Percentiles rank a stretch among this genome's conserved stretches.
These are phyloP conservation scores for Battus philenor DNA, from an alignment of 1,140 invertebrate genomes.

Conservation along the genomic window DNA sequence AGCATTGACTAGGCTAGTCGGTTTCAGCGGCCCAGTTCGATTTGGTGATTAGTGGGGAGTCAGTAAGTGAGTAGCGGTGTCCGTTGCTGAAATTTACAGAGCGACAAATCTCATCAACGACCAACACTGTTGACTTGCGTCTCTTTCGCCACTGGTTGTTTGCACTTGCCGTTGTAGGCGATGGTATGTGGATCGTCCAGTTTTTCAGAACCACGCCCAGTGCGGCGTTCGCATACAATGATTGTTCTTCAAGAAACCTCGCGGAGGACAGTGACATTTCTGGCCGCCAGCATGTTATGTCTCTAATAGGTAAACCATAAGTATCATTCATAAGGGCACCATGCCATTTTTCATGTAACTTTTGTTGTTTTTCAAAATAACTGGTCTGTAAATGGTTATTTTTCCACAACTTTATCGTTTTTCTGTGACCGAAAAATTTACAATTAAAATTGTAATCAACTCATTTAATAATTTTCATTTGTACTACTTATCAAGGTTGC, in stretches of 20 bases:
- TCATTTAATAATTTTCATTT: too few relatives aligned
- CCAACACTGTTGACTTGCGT: slow-evolving; percentile 58
- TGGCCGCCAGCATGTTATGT: slow-evolving; percentile 65
- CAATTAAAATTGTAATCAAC: too few relatives aligned
- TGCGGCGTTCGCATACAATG: slow-evolving; percentile 61
- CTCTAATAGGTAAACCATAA: slow-evolving; percentile 71
- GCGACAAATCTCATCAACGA: slow-evolving; percentile 63
- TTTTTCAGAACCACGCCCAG: slow-evolving; percentile 72
- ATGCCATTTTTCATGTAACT: slow-evolving; percentile 49
- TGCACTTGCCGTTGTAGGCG: slow-evolving; percentile 69
- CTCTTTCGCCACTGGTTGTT: slow-evolving; percentile 58
- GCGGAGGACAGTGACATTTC: slow-evolving; percentile 62
- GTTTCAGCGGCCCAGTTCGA: slow-evolving; percentile 50
- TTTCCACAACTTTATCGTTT: too few relatives aligned
- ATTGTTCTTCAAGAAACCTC: slow-evolving; percentile 44
- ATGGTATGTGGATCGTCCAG: slow-evolving; percentile 75
- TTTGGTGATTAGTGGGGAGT: slow-evolving; percentile 37
- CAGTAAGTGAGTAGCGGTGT: slow-evolving; percentile 61
- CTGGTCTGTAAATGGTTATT: slow-evolving; percentile 40
- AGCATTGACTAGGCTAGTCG: slow-evolving; percentile 29
- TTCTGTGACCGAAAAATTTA: too few relatives aligned
- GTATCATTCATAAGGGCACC: slow-evolving; percentile 72
- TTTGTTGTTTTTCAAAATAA: slow-evolving; percentile 20
- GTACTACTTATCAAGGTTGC: neutral
- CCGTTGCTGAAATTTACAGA: slow-evolving; percentile 71